Evolutionary conservation across 2,113 vertebrate species (phyloP), one percentile per base, ranked within the genome.

Genomic region (Rhombomys opimus): DNA sequence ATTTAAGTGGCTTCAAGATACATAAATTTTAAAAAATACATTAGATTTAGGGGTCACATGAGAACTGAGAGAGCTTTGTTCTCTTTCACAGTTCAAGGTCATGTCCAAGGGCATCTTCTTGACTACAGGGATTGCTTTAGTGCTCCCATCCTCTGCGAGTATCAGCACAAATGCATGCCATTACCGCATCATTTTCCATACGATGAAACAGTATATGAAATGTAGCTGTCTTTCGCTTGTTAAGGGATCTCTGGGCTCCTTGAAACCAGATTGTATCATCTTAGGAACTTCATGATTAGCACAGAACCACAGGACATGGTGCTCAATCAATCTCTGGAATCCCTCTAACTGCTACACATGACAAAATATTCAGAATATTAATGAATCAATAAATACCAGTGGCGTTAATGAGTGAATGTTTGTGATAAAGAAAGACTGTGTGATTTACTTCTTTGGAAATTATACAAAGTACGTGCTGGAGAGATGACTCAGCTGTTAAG

Each of bases 371-470:
- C 73, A 78, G 68, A 93, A 95, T 91, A 52, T 84, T 63, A 91
- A 90, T 85, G 67, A 70, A 73, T 59, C 91, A 85, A 72, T 82
- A 72, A 87, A 46, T 38, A 10, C 57, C 73, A 65, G 93, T 78
- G 78, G 54, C 61, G 75, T 6, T 23, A 59, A 77, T 81, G 46
- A 57, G 1, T 80, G 91, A 76, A 89, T n/a, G 25, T 27, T 80
- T 77, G 72, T 68, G 52, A 77, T 59, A 82, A 27, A 73, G 54
- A 84, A 35, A 93, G 10, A 82, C n/a, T 23, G 4, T 88, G 57
- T 11, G 46, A 59, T 93, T 82, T 82, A 32, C 20, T 78, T 87
- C 17, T 92, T 68, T 30, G 27, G 73, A 88, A 89, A 38, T 2
- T 86, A 18, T 77, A 32, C 72, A 72, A 38, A 86, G 27, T 50